phyloP scores from a whole-genome alignment of 2,888 invertebrate species.

The Exocentrus adspersus region DNA sequence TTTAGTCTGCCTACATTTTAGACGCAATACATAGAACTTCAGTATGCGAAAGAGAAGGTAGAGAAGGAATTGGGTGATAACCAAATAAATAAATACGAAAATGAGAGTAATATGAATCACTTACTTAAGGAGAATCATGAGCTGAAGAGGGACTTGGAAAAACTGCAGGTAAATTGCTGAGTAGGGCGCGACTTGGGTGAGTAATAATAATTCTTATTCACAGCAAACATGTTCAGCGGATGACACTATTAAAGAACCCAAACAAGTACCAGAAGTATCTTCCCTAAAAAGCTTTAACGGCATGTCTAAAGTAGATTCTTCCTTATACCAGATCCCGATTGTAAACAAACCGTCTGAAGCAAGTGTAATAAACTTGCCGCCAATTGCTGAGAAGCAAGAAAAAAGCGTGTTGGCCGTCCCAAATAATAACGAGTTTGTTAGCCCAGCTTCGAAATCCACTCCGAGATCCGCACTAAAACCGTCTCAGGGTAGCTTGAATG shows the following conservation, averaged over 20 bases:
- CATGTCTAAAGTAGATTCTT: slow-evolving; percentile 7
- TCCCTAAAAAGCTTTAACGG: slow-evolving; percentile 24
- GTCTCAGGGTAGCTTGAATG: slow-evolving; percentile 52
- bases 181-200: neutral
- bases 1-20: slow-evolving; percentile 44
- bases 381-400: slow-evolving; percentile 34
- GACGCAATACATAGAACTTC: slow-evolving; percentile 57
- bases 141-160: slow-evolving; percentile 52
- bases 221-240: slow-evolving; percentile 41
- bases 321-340: slow-evolving; percentile 1
- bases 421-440: slow-evolving; percentile 36
- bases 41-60: slow-evolving; percentile 58
- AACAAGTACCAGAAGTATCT: slow-evolving; percentile 22
- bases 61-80: slow-evolving; percentile 51
- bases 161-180: slow-evolving; percentile 48
- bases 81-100: slow-evolving; percentile 50
- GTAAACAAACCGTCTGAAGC: slow-evolving; percentile 34
- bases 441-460: slow-evolving; percentile 43
- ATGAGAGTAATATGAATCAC: slow-evolving; percentile 53
- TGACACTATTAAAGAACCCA: slow-evolving; percentile 42
- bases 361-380: slow-evolving; percentile 21
- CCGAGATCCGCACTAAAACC: slow-evolving; percentile 47
- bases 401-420: slow-evolving; percentile 46
- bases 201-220: slow-evolving; percentile 14
- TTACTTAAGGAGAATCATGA: slow-evolving; percentile 54